Percentiles rank a stretch among this genome's conserved stretches.
phyloP scores from a whole-genome alignment of 1,140 invertebrate genomes.

The Meteorus sp. region DNA sequence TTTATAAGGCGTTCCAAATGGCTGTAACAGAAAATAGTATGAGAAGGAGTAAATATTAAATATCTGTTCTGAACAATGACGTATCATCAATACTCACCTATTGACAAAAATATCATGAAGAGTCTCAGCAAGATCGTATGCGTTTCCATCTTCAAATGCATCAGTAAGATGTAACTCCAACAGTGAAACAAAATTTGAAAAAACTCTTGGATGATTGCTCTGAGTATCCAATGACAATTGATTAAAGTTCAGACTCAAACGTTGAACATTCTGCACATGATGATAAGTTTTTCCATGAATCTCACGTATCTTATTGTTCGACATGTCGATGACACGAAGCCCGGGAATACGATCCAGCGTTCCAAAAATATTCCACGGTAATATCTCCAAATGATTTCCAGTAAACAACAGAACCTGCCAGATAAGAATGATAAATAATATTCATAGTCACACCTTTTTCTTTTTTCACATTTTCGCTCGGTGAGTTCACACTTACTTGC shows the following conservation, averaged over 20 bases:
- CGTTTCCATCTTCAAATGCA: slow-evolving; percentile 72
- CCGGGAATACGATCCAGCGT: slow-evolving; percentile 62
- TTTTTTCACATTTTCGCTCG: neutral
- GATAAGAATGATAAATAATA: slow-evolving; percentile 12
- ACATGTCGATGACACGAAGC: slow-evolving; percentile 74
- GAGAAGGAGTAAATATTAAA: neutral
- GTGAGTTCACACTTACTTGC: slow-evolving; percentile 51
- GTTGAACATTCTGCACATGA: slow-evolving; percentile 70
- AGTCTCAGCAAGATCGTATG: slow-evolving; percentile 65
- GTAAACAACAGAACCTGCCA: slow-evolving; percentile 72
- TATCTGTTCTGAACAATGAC: slow-evolving; percentile 15
- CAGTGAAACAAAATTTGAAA: slow-evolving; percentile 77
- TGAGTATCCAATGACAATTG: slow-evolving; percentile 64
- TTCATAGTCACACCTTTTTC: neutral
- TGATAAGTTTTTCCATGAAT: slow-evolving; percentile 80
- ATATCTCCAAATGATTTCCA: slow-evolving; percentile 67
- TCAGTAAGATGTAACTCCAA: slow-evolving; percentile 74
- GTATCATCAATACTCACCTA: slow-evolving; percentile 45
- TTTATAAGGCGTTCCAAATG: slow-evolving; percentile 70
- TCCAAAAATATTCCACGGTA: slow-evolving; percentile 77
- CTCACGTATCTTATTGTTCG: slow-evolving; percentile 72
- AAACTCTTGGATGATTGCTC: slow-evolving; percentile 71
- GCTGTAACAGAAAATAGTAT: slow-evolving; percentile 40
- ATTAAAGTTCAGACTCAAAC: slow-evolving; percentile 77
- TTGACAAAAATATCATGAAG: slow-evolving; percentile 75